Evolutionary conservation across 2,888 invertebrate genomes (phyloP), one percentile per base, ranked within the genome.

Genomic region (Athrips mouffetella): DNA sequence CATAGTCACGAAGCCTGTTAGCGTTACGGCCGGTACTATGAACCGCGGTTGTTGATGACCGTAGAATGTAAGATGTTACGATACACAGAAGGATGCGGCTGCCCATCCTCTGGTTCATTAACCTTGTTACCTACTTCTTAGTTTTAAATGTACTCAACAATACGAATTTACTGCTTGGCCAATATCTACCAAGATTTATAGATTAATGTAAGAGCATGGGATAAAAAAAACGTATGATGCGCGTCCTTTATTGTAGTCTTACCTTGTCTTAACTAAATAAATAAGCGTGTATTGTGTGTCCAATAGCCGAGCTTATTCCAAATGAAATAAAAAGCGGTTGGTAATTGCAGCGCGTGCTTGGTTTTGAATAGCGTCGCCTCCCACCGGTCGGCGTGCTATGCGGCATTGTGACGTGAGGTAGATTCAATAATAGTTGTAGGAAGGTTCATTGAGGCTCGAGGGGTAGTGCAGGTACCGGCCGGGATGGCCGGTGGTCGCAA

Each of bases 291-390:
- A 25, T 40, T 40, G 40, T 23, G 40, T 23, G 40, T 21, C 40
- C 40, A 11, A 40, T 46, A 25, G 39, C 39, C 13, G 10, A 2
- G 46, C 13, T 37, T 37, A 11, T 53, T 35, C 45, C 44, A 56
- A 53, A 52, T 55, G 52, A 49, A 48, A 52, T 47, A 48, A 59
- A 59, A 53, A 56, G 51, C 51, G 53, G 33, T 47, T 49, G 39
- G 54, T 60, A 60, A 60, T 59, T 56, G 57, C 51, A 56, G 62
- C 61, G 64, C 65, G 64, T 69, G 64, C 69, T 60, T 46, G 56
- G 46, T 49, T 52, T 63, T 74, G 75, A 77, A 80, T 76, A 75
- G 73, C 64, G 53, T 63, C 53, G 59, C 60, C 67, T 68, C 64
- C 65, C 60, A 60, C 63, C 59, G 70, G 51, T 15, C 33, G 33